These are phyloP conservation scores for Amphiprion percula DNA, from an alignment of 2,113 vertebrate species.

Conservation along the genomic window DNA sequence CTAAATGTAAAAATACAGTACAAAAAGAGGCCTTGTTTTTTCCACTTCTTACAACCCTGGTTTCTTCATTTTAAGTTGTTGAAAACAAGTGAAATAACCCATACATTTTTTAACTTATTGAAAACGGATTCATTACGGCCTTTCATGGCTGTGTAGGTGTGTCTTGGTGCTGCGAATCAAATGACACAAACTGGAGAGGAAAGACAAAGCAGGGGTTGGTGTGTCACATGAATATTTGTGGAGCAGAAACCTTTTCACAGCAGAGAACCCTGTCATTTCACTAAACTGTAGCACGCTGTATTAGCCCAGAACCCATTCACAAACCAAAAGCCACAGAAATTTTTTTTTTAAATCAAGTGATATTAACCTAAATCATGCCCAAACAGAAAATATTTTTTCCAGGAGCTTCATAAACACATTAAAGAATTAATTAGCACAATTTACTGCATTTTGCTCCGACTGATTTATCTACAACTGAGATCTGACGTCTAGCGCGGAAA, in stretches of 20 bases:
- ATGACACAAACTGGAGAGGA: slow-evolving; percentile 23
- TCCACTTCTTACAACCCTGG: slow-evolving; percentile 72
- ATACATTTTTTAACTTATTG: slow-evolving; percentile 33
- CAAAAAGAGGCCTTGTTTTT: slow-evolving; percentile 79
- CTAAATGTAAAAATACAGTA: slow-evolving; percentile 82
- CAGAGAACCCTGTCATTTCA: not conserved
- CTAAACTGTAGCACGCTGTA: not conserved
- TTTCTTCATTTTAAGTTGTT: slow-evolving; percentile 54
- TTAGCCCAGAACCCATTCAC: not conserved
- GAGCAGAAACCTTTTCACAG: not conserved
- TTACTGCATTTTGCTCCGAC: not conserved
- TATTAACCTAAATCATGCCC: not conserved
- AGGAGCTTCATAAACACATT: not conserved
- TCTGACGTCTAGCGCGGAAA: not conserved
- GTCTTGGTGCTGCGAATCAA: slow-evolving; percentile 26
- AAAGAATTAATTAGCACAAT: not conserved
- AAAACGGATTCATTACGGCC: slow-evolving; percentile 51
- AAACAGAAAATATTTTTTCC: not conserved
- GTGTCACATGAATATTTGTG: not conserved
- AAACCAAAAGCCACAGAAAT: not conserved
- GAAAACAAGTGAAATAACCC: slow-evolving; percentile 61
- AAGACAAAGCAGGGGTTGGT: no score
- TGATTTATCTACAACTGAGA: not conserved
- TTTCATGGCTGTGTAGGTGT: slow-evolving; percentile 47
- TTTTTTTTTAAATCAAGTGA: not conserved